Percentiles rank a stretch among this genome's conserved stretches.
phyloP scores from a whole-genome alignment of 2,888 invertebrate genomes.

The Spialia ferax region DNA sequence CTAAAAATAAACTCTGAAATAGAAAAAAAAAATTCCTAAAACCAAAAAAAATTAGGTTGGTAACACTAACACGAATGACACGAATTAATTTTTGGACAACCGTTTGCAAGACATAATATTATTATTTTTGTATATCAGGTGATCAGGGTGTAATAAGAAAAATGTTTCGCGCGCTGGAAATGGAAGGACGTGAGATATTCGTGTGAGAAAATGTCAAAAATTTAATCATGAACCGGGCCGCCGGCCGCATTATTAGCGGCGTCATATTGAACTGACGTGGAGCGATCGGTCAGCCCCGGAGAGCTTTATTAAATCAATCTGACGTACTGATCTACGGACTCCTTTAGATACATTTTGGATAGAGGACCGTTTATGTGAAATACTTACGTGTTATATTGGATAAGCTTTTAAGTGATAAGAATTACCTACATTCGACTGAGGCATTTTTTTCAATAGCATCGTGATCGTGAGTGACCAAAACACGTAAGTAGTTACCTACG shows the following conservation, averaged over 20 bases:
- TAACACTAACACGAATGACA: no score
- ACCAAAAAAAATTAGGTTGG: no score
- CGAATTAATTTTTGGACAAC: background rate
- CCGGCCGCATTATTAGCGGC: constrained; percentile 69
- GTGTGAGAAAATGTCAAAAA: constrained; percentile 71
- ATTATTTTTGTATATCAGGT: no score
- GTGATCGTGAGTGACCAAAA: no score
- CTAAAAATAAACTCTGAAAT: no score
- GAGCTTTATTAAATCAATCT: constrained; percentile 50
- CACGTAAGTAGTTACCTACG: no score
- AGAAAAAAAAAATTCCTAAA: no score
- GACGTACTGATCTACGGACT: constrained; percentile 3
- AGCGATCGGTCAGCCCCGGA: constrained; percentile 60
- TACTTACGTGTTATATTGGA: no score
- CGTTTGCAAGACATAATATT: background rate
- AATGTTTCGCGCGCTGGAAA: constrained; percentile 20
- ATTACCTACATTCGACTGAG: no score
- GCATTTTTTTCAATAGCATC: no score
- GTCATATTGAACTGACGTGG: constrained; percentile 73
- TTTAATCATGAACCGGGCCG: constrained; percentile 64
- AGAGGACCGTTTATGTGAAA: background rate
- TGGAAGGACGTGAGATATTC: constrained; percentile 45
- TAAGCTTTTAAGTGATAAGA: no score
- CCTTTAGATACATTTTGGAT: background rate
- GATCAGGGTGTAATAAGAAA: constrained; percentile 17